Evolutionary conservation across 2,888 invertebrate genomes (phyloP).

Genomic region (Lasioglossum leucozonium): DNA sequence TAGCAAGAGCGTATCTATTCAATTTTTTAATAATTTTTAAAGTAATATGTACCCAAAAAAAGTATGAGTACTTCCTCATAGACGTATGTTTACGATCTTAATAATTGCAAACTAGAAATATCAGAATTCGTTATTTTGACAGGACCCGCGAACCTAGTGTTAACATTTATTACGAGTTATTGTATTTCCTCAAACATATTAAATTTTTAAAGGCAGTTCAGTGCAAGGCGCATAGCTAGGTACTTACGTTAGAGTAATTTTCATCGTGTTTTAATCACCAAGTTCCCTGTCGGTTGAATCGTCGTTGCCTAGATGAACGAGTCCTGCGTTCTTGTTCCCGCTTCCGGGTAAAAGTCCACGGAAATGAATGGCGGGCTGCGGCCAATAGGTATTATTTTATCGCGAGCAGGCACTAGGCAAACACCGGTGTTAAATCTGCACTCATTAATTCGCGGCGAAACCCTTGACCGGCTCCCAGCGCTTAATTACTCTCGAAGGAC

Average conservation of each 20-base stretch:
- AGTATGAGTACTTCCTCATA: too few relatives aligned
- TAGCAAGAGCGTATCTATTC: too few relatives aligned
- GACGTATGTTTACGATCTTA: too few relatives aligned
- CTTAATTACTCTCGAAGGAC: background rate
- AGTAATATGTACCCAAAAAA: too few relatives aligned
- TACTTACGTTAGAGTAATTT: background rate
- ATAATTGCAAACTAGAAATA: too few relatives aligned
- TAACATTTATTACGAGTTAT: too few relatives aligned
- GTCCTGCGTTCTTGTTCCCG: background rate
- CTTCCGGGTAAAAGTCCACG: background rate
- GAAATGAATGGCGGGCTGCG: background rate
- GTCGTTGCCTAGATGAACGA: background rate
- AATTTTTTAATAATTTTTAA: too few relatives aligned
- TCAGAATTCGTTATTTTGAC: too few relatives aligned
- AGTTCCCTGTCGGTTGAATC: background rate
- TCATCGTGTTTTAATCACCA: constrained; percentile 24
- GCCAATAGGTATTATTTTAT: background rate
- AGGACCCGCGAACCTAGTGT: too few relatives aligned
- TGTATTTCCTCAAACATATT: too few relatives aligned
- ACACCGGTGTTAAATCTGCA: constrained; percentile 2
- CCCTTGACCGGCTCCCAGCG: background rate
- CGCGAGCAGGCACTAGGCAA: background rate
- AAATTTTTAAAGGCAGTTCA: too few relatives aligned
- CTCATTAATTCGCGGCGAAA: background rate
- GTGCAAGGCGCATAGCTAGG: background rate